phyloP scores from a whole-genome alignment of 2,113 vertebrate genomes.

The Phoxinus phoxinus region DNA sequence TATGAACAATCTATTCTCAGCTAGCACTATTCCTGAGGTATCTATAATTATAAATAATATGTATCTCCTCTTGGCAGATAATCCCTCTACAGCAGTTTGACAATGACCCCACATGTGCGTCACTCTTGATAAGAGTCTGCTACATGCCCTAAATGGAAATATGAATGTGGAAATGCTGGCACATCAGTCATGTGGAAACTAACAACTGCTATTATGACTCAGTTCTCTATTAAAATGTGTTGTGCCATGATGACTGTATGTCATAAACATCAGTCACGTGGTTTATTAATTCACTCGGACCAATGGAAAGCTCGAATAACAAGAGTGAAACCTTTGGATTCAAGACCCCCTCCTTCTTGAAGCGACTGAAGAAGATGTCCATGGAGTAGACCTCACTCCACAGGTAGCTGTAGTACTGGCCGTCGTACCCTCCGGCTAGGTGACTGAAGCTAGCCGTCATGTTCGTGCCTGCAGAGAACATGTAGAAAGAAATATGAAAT shows the following conservation, averaged over 20 bases:
- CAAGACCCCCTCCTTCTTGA: slow-evolving; percentile 91
- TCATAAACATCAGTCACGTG: not conserved
- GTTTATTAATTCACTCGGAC: not conserved
- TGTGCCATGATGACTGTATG: not conserved
- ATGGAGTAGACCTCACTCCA: slow-evolving; percentile 96
- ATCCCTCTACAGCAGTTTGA: not conserved
- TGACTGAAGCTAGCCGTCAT: slow-evolving; percentile 82
- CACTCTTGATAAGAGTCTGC: not conserved
- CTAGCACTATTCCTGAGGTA: not conserved
- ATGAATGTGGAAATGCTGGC: not conserved
- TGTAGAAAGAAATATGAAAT: not conserved
- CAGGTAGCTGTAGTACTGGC: slow-evolving; percentile 93
- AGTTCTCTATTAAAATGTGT: not conserved
- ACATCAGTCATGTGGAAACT: not conserved
- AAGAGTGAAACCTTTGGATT: slow-evolving; percentile 82
- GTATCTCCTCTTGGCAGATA: not conserved
- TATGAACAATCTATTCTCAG: not conserved
- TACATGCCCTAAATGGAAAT: not conserved
- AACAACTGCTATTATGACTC: not conserved
- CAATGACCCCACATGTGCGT: not conserved
- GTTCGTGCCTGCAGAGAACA: slow-evolving; percentile 71
- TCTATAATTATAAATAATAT: not conserved
- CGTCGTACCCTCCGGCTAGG: slow-evolving; percentile 90
- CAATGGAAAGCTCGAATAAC: not conserved
- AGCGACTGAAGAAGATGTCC: slow-evolving; percentile 93